These are phyloP conservation scores for Atrichornis clamosus DNA, from an alignment of 2,113 vertebrate genomes.

Conservation along the genomic window DNA sequence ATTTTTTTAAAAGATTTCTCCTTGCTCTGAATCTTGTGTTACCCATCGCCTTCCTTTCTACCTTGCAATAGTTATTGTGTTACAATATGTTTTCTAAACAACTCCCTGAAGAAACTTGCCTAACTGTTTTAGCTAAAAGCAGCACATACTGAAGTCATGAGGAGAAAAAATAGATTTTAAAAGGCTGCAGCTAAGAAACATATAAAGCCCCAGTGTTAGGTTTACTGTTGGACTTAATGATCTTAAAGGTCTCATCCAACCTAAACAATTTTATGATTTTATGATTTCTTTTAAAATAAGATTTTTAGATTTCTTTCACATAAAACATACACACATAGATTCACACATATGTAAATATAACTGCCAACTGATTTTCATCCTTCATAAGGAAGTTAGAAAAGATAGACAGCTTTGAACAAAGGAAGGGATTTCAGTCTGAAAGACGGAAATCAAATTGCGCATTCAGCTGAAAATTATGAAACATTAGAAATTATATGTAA, in stretches of 20 bases:
- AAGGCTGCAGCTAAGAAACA: not conserved
- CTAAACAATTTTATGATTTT: not conserved
- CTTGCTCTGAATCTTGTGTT: not conserved
- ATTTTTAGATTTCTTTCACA: not conserved
- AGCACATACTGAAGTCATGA: not conserved
- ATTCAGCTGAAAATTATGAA: not conserved
- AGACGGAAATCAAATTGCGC: not conserved
- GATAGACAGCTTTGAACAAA: not conserved
- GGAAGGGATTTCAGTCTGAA: not conserved
- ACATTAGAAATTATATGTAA: not conserved
- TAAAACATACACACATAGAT: not conserved
- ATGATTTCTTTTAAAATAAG: not conserved
- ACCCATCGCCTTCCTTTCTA: not conserved
- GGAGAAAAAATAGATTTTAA: not conserved
- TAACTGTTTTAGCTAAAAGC: not conserved
- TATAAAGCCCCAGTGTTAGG: not conserved
- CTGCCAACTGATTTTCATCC: not conserved
- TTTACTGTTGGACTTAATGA: not conserved
- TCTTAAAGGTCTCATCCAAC: not conserved
- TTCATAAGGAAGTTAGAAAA: not conserved
- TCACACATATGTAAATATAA: not conserved
- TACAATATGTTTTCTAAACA: not conserved
- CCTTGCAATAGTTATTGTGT: not conserved
- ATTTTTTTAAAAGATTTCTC: not conserved
- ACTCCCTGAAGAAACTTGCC: not conserved